Percentiles rank a stretch among this genome's conserved stretches.
Conservation (phyloP, 2,113 vertebrate genomes). For the Panthera leo region DNA sequence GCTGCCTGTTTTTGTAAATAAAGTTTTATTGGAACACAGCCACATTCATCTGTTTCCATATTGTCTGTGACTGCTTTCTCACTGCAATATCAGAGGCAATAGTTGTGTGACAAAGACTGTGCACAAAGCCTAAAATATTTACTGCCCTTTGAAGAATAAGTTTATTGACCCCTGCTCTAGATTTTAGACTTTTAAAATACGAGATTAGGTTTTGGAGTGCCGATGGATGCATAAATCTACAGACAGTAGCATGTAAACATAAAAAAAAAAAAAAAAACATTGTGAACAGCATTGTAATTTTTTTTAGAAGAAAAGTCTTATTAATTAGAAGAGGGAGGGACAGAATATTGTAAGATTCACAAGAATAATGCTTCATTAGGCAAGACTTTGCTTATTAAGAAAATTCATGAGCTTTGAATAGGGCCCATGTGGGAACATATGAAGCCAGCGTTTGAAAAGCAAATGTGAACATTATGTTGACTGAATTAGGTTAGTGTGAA, state of each 20-base stretch:
- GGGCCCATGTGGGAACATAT: not conserved
- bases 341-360: not conserved
- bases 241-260: not conserved
- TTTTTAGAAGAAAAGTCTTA: not conserved
- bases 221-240: not conserved
- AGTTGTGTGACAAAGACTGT: not conserved
- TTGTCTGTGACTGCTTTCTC: not conserved
- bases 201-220: not conserved
- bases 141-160: not conserved
- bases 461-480: not conserved
- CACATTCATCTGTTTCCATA: not conserved
- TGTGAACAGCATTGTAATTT: not conserved
- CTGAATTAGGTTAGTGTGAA: conserved; percentile 15
- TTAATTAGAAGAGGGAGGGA: conserved; percentile 13
- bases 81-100: not conserved
- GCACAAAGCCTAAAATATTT: not conserved
- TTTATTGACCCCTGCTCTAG: not conserved
- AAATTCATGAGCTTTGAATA: not conserved
- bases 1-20: not conserved
- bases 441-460: not conserved
- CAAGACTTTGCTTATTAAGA: conserved; percentile 24
- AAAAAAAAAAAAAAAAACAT: not conserved
- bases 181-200: conserved; percentile 9
- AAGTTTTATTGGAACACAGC: not conserved
- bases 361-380: not conserved